phyloP scores from a whole-genome alignment of 2,113 vertebrate genomes.

The Antennarius striatus region DNA sequence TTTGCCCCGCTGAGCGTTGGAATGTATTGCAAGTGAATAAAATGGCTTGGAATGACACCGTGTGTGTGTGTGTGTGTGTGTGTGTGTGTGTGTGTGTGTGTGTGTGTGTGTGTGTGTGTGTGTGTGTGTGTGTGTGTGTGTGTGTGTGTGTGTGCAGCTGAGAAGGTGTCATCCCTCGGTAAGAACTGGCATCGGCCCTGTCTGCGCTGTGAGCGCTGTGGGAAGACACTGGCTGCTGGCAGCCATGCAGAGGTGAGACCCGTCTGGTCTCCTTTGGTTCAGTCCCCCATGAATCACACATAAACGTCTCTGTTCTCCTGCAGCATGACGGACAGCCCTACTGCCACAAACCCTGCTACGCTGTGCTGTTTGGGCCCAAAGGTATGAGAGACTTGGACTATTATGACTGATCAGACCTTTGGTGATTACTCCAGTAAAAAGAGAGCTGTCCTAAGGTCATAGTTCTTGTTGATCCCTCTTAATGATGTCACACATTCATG shows the following conservation, averaged over 20 bases:
- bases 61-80: too few relatives aligned
- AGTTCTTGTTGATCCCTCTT: too few relatives aligned
- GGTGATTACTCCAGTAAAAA: neutral
- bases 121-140: constrained; percentile 30
- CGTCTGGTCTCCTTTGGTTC: too few relatives aligned
- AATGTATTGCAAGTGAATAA: too few relatives aligned
- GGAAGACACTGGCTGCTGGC: constrained; percentile 89
- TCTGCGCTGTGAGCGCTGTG: constrained; percentile 91
- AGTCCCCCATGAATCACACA: neutral
- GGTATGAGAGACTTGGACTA: constrained; percentile 70
- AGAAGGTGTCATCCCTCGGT: constrained; percentile 94
- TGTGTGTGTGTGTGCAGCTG: constrained; percentile 75
- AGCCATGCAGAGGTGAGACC: constrained; percentile 88
- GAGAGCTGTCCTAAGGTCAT: neutral
- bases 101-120: neutral
- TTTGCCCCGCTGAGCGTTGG: too few relatives aligned
- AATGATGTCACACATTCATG: too few relatives aligned
- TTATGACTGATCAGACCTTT: neutral
- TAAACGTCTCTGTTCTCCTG: constrained; percentile 1
- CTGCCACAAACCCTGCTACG: constrained; percentile 96
- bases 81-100: neutral
- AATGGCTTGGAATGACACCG: too few relatives aligned
- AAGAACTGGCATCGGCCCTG: constrained; percentile 97
- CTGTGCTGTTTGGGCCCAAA: constrained; percentile 92
- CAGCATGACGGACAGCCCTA: constrained; percentile 94